These are phyloP conservation scores for Nephrotoma guestfalica DNA, from an alignment of 2,888 invertebrate genomes.

Conservation along the genomic window DNA sequence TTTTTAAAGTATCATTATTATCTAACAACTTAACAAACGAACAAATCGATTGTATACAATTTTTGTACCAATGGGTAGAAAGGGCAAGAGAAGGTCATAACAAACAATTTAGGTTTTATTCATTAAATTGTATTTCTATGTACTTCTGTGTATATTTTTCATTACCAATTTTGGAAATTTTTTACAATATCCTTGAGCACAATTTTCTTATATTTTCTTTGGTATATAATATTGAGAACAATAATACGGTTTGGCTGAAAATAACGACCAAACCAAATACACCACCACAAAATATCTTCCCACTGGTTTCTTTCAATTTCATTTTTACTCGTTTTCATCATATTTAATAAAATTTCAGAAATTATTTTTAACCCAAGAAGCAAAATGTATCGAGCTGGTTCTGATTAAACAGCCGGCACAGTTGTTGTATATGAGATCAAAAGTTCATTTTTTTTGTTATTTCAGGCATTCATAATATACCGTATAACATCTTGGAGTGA, in stretches of 20 bases:
- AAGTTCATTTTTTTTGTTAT: background rate
- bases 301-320: background rate
- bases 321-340: background rate
- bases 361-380: background rate
- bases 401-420: background rate
- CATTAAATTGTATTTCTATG: background rate
- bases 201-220: background rate
- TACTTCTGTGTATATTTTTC: background rate
- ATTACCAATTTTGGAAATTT: background rate
- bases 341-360: background rate
- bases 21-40: background rate
- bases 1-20: background rate
- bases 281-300: background rate
- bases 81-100: background rate
- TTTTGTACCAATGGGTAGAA: background rate
- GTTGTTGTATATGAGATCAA: background rate
- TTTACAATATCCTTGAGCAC: background rate
- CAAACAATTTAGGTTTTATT: background rate
- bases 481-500: background rate
- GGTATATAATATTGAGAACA: background rate
- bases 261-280: background rate
- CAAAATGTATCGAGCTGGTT: background rate
- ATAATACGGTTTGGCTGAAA: background rate
- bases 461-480: background rate
- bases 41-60: background rate